Percentiles rank a stretch among this genome's conserved stretches.
Conservation (phyloP, 53 echinoderm and acorn worm species). For the Mesocentrotus franciscanus region DNA sequence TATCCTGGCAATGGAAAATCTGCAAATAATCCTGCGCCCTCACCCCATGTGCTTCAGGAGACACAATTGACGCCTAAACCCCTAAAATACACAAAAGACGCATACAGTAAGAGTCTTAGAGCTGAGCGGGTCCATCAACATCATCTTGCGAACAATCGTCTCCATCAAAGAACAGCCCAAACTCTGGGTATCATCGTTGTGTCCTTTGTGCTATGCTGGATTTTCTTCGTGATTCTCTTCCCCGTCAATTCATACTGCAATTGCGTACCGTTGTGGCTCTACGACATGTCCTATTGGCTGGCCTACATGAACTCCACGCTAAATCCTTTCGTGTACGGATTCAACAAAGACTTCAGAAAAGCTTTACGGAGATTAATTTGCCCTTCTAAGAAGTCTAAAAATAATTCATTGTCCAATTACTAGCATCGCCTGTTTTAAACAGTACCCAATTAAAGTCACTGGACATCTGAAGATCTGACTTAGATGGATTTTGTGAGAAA, state of each 20-base stretch:
- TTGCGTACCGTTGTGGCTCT: slow-evolving; percentile 74
- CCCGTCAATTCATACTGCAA: slow-evolving; percentile 80
- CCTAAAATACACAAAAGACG: neutral
- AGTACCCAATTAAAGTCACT: neutral
- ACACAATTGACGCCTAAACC: neutral
- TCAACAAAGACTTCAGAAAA: slow-evolving; percentile 79
- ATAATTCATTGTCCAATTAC: too few species aligned
- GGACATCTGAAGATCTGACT: neutral
- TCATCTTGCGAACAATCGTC: neutral
- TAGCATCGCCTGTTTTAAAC: too few species aligned
- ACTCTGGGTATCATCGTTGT: slow-evolving; percentile 83
- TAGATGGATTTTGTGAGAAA: neutral
- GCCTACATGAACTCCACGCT: slow-evolving; percentile 82
- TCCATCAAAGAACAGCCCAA: slow-evolving; percentile 73
- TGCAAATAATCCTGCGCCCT: neutral
- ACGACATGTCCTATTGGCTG: slow-evolving; percentile 78
- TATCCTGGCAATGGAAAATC: neutral
- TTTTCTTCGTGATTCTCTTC: slow-evolving; percentile 75
- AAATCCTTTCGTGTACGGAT: slow-evolving; percentile 84
- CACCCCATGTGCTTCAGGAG: neutral
- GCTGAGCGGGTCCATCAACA: neutral
- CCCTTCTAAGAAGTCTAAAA: neutral
- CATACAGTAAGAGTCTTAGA: neutral
- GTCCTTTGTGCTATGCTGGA: slow-evolving; percentile 76
- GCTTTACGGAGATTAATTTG: slow-evolving; percentile 63